Conservation (phyloP, 2,888 invertebrate genomes). For the Cephus runcator region DNA sequence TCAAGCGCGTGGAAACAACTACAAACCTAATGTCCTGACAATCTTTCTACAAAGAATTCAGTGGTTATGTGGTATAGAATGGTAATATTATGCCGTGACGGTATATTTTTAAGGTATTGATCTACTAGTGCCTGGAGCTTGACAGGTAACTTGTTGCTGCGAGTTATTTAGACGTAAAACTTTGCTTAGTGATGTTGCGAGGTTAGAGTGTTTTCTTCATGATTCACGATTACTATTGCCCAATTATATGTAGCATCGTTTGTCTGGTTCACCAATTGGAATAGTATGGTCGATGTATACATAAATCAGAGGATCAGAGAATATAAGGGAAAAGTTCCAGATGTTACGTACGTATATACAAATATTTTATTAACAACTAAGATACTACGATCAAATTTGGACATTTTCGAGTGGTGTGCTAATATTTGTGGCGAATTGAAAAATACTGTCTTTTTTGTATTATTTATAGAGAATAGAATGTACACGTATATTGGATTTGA, state of each 20-base stretch:
- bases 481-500: too few species aligned
- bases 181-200: background rate
- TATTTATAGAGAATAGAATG: background rate
- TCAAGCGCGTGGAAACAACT: too few species aligned
- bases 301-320: too few species aligned
- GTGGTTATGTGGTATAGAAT: too few species aligned
- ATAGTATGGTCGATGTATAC: too few species aligned
- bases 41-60: too few species aligned
- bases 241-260: background rate
- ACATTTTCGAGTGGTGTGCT: too few species aligned
- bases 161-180: constrained; percentile 1
- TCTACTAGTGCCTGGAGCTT: constrained; percentile 7
- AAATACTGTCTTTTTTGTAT: background rate
- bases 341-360: background rate
- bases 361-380: too few species aligned
- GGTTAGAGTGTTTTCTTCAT: background rate
- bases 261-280: too few species aligned
- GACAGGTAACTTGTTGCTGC: constrained; percentile 25
- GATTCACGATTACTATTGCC: background rate
- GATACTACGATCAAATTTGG: too few species aligned
- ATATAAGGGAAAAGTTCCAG: too few species aligned
- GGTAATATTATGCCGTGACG: background rate
- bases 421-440: background rate
- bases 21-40: too few species aligned
- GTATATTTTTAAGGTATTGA: constrained; percentile 9